phyloP scores from a whole-genome alignment of 2,797 vertebrate species.

The Bufotes viridis region DNA sequence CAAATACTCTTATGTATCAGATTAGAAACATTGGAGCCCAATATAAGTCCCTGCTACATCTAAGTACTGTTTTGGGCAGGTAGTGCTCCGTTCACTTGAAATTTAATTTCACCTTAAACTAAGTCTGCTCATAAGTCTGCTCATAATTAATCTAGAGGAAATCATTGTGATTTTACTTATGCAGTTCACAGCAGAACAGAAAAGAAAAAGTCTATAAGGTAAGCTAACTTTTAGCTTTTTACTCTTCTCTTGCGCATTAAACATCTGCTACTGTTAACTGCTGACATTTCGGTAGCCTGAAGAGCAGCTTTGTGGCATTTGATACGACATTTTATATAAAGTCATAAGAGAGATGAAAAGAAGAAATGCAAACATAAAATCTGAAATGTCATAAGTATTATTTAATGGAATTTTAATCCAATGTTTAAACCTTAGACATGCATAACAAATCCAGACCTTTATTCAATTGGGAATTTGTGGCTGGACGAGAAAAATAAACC shows the following conservation, averaged over 20 bases:
- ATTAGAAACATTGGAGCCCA: too few species aligned
- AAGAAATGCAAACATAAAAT: slow-evolving; percentile 22
- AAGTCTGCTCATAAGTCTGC: neutral
- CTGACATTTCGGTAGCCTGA: slow-evolving; percentile 4
- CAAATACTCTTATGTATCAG: too few species aligned
- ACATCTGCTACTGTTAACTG: neutral
- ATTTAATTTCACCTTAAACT: neutral
- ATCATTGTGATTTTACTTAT: neutral
- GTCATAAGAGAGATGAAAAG: slow-evolving; percentile 6
- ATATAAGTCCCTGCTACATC: too few species aligned
- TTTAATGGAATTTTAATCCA: slow-evolving; percentile 9
- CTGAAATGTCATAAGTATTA: slow-evolving; percentile 6
- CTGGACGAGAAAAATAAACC: neutral
- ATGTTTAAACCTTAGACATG: neutral
- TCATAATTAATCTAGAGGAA: neutral
- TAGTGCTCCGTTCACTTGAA: too few species aligned
- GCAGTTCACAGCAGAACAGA: neutral
- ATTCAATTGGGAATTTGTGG: neutral
- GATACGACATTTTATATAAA: slow-evolving; percentile 24
- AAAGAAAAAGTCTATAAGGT: neutral
- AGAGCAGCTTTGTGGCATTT: neutral
- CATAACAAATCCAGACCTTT: neutral
- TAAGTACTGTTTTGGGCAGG: too few species aligned
- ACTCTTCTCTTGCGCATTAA: slow-evolving; percentile 1
- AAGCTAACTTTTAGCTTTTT: neutral